Conservation (phyloP, 2,113 vertebrate genomes). For the Danionella cerebrum region DNA sequence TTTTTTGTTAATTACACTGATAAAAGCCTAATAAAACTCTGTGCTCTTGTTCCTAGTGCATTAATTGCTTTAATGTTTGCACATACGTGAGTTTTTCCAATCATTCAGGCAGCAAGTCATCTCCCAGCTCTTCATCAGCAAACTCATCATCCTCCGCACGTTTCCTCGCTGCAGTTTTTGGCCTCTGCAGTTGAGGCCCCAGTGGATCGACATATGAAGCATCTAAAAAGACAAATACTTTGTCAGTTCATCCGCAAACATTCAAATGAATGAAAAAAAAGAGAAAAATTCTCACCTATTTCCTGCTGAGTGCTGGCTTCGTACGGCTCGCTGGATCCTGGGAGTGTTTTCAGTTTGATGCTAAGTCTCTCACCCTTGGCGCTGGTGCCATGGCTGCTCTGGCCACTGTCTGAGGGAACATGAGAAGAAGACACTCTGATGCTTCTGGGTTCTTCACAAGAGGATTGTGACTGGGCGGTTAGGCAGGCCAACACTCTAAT, state of each 20-base stretch:
- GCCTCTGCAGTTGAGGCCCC: conserved; percentile 85
- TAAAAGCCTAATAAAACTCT: too few relatives aligned
- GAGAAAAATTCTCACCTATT: conserved; percentile 68
- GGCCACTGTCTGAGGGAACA: conserved; percentile 70
- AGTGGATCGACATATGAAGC: conserved; percentile 86
- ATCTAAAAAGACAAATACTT: conserved; percentile 59
- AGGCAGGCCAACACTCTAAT: too few relatives aligned
- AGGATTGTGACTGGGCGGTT: too few relatives aligned
- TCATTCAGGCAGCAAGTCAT: conserved; percentile 88
- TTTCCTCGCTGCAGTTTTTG: conserved; percentile 84
- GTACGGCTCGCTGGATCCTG: conserved; percentile 78
- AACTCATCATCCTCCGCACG: conserved; percentile 84
- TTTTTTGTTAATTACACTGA: too few relatives aligned
- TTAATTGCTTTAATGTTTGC: neutral
- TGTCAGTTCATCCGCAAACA: neutral
- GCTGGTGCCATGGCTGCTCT: conserved; percentile 63
- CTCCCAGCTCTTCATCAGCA: conserved; percentile 88
- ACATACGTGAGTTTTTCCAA: too few relatives aligned
- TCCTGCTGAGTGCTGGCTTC: conserved; percentile 79
- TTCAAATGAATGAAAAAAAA: neutral
- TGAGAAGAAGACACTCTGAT: neutral
- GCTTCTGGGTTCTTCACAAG: too few relatives aligned
- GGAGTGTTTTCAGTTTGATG: conserved; percentile 75
- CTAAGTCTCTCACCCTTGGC: conserved; percentile 78
- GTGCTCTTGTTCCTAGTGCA: too few relatives aligned